phyloP scores from a whole-genome alignment of 2,113 vertebrate genomes.

The Blennius ocellaris region DNA sequence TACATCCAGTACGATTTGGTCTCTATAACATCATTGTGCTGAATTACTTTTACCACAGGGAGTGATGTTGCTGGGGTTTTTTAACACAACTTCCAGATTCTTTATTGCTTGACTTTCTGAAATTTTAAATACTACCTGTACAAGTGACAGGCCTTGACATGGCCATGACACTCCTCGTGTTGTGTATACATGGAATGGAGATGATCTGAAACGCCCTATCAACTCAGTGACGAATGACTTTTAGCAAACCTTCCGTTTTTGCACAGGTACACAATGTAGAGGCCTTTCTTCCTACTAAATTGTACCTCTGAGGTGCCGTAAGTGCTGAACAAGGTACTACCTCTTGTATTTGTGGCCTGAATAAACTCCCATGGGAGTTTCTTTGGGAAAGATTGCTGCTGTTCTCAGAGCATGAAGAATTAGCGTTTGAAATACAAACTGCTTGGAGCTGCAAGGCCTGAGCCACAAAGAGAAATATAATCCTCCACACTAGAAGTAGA shows the following conservation, averaged over 20 bases:
- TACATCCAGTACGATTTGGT: no score
- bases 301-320: conserved; percentile 32
- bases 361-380: conserved; percentile 56
- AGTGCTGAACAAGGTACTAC: conserved; percentile 14
- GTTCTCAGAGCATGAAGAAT: conserved; percentile 63
- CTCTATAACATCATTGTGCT: no score
- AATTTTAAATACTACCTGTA: no score
- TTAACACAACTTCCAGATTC: no score
- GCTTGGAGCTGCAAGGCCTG: conserved; percentile 36
- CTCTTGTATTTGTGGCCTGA: conserved; percentile 48
- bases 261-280: neutral
- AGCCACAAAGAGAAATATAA: conserved; percentile 52
- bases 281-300: conserved; percentile 12
- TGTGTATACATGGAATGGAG: neutral
- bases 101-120: no score
- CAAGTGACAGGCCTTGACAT: no score
- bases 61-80: no score
- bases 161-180: neutral
- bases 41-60: no score
- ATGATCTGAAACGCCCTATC: neutral
- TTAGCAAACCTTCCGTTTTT: no score
- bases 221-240: neutral
- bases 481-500: conserved; percentile 18
- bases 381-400: conserved; percentile 39
- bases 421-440: conserved; percentile 61